Conservation (phyloP, 2,113 vertebrate species). For the Arizona elegans region DNA sequence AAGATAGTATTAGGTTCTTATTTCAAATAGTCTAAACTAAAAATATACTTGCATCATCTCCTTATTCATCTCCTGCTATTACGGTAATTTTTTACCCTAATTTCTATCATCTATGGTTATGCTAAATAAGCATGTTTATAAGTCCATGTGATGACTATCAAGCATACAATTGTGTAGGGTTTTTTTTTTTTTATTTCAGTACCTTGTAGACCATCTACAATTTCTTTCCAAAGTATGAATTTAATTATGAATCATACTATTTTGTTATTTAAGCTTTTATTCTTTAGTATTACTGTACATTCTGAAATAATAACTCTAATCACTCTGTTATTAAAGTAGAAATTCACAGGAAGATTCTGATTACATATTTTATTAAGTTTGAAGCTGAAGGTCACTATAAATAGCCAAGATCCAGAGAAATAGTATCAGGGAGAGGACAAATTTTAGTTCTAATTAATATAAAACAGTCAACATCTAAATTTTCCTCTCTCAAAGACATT, state of each 20-base stretch:
- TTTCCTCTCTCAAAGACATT: background rate
- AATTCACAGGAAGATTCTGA: slow-evolving; percentile 21
- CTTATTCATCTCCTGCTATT: no score
- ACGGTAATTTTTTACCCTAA: no score
- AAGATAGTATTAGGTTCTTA: no score
- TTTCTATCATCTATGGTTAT: no score
- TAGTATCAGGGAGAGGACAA: slow-evolving; percentile 11
- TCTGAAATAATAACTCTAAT: slow-evolving; percentile 17
- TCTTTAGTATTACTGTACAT: background rate
- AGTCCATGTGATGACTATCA: background rate
- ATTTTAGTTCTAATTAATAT: slow-evolving; percentile 4
- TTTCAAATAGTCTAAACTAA: no score
- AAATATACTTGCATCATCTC: no score
- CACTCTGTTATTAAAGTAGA: slow-evolving; percentile 4
- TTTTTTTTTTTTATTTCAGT: background rate
- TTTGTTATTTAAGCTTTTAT: background rate
- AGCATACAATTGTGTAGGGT: background rate
- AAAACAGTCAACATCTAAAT: background rate
- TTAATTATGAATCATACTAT: background rate
- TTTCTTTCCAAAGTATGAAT: background rate
- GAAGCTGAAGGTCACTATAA: slow-evolving; percentile 1
- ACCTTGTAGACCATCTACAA: background rate
- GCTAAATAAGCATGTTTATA: background rate
- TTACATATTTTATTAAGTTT: slow-evolving; percentile 25
- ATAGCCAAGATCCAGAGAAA: background rate